A percentile compares a stretch with the other conserved stretches of the same genome.
These are phyloP conservation scores for Meloidogyne hapla DNA, from an alignment of 1,140 invertebrate species.

Conservation along the genomic window DNA sequence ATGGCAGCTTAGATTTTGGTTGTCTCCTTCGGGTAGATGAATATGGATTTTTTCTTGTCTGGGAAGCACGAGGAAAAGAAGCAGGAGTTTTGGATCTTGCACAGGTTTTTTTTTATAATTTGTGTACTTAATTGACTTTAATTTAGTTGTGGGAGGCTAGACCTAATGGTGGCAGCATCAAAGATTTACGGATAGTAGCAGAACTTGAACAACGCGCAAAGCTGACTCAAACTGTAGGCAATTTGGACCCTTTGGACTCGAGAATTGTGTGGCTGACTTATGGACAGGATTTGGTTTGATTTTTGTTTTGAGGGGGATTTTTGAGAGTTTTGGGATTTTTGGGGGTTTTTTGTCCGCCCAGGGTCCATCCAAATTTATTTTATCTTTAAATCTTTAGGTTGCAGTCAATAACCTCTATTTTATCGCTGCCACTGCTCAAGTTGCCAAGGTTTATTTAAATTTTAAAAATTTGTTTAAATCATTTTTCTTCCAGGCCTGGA, in stretches of 20 bases:
- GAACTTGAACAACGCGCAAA: slow-evolving; percentile 71
- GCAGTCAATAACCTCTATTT: slow-evolving; percentile 97
- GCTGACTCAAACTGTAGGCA: slow-evolving; percentile 61
- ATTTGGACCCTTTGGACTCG: slow-evolving; percentile 79
- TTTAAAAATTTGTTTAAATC: background rate
- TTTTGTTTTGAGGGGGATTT: background rate
- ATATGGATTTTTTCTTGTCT: slow-evolving; percentile 97
- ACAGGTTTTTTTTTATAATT: slow-evolving; percentile 32
- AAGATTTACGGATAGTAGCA: slow-evolving; percentile 81
- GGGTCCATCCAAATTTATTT: no score
- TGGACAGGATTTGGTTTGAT: slow-evolving; percentile 85
- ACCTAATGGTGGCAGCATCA: slow-evolving; percentile 41
- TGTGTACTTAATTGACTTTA: background rate
- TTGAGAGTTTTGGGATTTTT: background rate
- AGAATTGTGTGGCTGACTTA: slow-evolving; percentile 95
- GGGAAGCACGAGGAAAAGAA: slow-evolving; percentile 93
- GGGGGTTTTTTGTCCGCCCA: background rate
- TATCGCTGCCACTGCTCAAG: slow-evolving; percentile 84
- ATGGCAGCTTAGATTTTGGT: slow-evolving; percentile 80
- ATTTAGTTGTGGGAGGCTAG: slow-evolving; percentile 58
- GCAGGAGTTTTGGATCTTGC: slow-evolving; percentile 53
- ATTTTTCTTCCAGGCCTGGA: slow-evolving; percentile 78
- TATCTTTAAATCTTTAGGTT: slow-evolving; percentile 75
- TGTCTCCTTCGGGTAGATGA: slow-evolving; percentile 93
- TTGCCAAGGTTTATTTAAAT: slow-evolving; percentile 69